phyloP scores from a whole-genome alignment of 2,888 invertebrate genomes.

The Campoplex nolae region DNA sequence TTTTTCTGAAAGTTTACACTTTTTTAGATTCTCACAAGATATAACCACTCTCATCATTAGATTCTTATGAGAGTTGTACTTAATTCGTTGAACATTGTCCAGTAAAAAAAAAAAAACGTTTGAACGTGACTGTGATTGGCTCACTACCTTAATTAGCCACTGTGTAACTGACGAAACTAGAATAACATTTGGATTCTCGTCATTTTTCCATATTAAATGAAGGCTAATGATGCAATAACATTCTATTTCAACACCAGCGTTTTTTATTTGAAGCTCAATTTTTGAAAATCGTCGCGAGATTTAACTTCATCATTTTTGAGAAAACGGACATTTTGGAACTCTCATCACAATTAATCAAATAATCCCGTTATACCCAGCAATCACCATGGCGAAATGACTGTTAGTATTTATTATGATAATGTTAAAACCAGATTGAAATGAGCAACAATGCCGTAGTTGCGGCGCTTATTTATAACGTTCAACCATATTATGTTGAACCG shows the following conservation, averaged over 20 bases:
- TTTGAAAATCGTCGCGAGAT: not conserved
- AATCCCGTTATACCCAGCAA: not conserved
- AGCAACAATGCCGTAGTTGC: slow-evolving; percentile 23
- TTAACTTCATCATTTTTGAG: not conserved
- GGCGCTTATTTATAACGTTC: slow-evolving; percentile 55
- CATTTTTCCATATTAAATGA: no score
- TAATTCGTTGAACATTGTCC: no score
- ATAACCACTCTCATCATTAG: no score
- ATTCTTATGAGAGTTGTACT: no score
- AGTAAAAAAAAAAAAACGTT: no score
- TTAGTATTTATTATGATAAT: slow-evolving; percentile 16
- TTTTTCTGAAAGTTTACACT: no score
- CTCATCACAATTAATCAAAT: not conserved
- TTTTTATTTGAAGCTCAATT: not conserved
- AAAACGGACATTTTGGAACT: not conserved
- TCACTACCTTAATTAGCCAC: no score
- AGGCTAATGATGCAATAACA: no score
- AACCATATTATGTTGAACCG: slow-evolving; percentile 61
- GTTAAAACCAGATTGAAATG: slow-evolving; percentile 36
- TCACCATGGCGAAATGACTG: not conserved
- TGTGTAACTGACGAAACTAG: no score
- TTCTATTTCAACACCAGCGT: not conserved
- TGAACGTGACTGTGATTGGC: no score
- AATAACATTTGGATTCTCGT: no score
- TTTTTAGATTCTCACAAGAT: no score